Evolutionary conservation across 2,797 vertebrate species (phyloP).

Genomic region (Chromobotia macracanthus): DNA sequence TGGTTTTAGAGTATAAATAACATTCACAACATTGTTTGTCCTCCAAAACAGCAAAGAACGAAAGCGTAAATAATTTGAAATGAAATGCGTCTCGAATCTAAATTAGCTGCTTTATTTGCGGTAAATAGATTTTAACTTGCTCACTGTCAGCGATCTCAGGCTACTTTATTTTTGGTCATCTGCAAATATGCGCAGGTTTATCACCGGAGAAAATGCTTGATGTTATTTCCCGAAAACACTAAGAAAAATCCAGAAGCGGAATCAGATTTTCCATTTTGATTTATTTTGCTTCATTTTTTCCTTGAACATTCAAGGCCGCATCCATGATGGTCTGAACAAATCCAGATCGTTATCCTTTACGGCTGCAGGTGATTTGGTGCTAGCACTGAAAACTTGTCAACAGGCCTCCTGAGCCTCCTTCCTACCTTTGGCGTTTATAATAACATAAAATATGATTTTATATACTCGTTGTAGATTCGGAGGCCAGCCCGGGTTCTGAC

Average conservation of each 20-base stretch:
- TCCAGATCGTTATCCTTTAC: slow-evolving; percentile 12
- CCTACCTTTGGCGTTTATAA: slow-evolving; percentile 51
- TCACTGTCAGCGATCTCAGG: too few relatives aligned
- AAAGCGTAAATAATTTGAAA: neutral
- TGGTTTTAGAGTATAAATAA: neutral
- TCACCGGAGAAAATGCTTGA: neutral
- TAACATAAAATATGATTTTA: too few relatives aligned
- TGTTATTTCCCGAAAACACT: too few relatives aligned
- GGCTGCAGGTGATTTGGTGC: slow-evolving; percentile 66
- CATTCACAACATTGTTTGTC: neutral
- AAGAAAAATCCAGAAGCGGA: too few relatives aligned
- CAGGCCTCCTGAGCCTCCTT: slow-evolving; percentile 21
- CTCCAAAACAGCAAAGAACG: too few relatives aligned
- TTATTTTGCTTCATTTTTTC: slow-evolving; percentile 4
- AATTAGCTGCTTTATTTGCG: too few relatives aligned
- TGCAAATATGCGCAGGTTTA: neutral
- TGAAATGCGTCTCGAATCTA: neutral
- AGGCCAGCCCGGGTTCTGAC: slow-evolving; percentile 94
- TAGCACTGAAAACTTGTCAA: slow-evolving; percentile 44
- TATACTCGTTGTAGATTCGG: slow-evolving; percentile 81
- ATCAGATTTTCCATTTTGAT: neutral
- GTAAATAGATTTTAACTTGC: too few relatives aligned
- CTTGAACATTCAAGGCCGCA: neutral
- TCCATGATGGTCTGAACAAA: neutral
- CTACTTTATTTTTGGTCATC: neutral